These are phyloP conservation scores for Lithobates pipiens DNA, from an alignment of 2,797 vertebrate genomes.

Conservation along the genomic window DNA sequence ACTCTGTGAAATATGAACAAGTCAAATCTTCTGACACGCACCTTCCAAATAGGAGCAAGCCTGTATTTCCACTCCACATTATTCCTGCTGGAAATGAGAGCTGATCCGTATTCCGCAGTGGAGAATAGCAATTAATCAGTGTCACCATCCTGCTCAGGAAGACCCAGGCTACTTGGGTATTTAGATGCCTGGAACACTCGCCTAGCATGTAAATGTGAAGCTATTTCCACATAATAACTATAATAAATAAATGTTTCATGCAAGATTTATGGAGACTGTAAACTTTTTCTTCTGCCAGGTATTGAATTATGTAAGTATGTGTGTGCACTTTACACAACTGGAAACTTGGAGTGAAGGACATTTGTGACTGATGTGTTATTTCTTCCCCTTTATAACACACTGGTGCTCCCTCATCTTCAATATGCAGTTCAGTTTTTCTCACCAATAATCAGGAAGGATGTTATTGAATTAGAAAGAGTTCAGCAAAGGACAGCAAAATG, in stretches of 20 bases:
- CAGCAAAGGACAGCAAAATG: too few species aligned
- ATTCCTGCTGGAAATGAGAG: conserved; percentile 34
- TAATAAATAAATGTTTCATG: background rate
- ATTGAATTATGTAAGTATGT: background rate
- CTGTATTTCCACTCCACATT: conserved; percentile 3
- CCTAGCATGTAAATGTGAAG: conserved; percentile 24
- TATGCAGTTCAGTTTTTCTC: too few species aligned
- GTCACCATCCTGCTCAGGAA: conserved; percentile 21
- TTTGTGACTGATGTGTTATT: background rate
- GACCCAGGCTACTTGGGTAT: conserved; percentile 1
- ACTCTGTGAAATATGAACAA: conserved; percentile 53
- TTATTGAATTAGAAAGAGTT: too few species aligned
- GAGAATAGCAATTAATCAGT: conserved; percentile 37
- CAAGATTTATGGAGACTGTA: background rate
- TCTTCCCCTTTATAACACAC: too few species aligned
- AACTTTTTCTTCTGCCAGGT: background rate
- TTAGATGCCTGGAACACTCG: background rate
- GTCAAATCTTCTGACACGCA: conserved; percentile 30
- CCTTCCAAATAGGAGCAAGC: conserved; percentile 31
- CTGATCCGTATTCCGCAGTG: background rate
- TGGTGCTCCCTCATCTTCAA: too few species aligned
- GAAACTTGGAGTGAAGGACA: background rate
- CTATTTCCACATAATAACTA: conserved; percentile 11
- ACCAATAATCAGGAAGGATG: too few species aligned
- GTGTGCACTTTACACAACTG: background rate